Base-by-base conservation (phyloP, 2,113 vertebrate genomes). In the Caranx melampygus region DNA sequence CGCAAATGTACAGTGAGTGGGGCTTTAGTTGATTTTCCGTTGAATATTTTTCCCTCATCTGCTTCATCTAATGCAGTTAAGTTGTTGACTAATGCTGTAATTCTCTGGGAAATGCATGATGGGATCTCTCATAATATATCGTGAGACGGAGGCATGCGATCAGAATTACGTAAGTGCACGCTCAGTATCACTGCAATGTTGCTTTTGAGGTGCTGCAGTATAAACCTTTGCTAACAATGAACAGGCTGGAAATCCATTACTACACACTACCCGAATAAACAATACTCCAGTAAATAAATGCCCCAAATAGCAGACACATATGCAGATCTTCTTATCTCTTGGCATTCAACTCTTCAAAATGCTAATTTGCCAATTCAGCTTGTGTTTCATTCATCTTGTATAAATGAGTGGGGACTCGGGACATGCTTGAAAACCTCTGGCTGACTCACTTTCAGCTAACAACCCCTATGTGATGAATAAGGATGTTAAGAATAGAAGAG, bases 361-460 rank as follows among this genome's bases (percentile, higher is more conserved):
- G 33, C 67, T 34, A 15, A 26, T 42, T 34, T 55, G 26, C 13
- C 15, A 47, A 42, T 44, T 59, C 59, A 52, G 16, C 31, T 35
- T 64, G 4, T 42, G 62, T 40, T 26, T 42, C 31, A 35, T 72
- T 33, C 13, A 66, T 61, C 49, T 34, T 55, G 8, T 34, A 73
- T 63, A 65, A 58, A 70, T 44, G n/a, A 18, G 44, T 55, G 63
- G 34, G n/a, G 47, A 71, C n/a, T 68, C 34, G 6, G 42, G 16
- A 69, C 34, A 20, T 37, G 40, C 63, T 31, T 60, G 34, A 10
- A 40, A 74, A 74, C 33, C 54, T 79, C 37, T 60, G 70, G 63
- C 35, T 33, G 52, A 68, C 60, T 87, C 62, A 81, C 73, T 66
- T 73, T 80, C 67, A 44, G 55, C 51, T 81, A 66, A 72, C 65